Conservation (phyloP, 2,113 vertebrate species). For the Malurus cyaneus region DNA sequence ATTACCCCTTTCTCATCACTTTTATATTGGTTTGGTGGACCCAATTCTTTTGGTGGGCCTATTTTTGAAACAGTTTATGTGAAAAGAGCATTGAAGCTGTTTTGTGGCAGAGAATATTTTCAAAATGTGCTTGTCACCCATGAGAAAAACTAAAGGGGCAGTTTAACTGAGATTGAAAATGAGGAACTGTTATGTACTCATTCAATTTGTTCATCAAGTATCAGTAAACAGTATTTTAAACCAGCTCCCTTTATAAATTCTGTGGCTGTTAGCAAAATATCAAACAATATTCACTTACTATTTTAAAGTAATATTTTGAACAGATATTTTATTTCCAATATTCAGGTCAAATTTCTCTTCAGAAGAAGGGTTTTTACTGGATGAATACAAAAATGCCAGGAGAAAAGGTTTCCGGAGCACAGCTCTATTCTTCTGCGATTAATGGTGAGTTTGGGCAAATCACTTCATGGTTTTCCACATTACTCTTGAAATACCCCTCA, state of each 20-base stretch:
- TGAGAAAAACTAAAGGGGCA: not conserved
- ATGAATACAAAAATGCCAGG: conserved; percentile 28
- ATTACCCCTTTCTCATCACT: not conserved
- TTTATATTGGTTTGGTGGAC: not conserved
- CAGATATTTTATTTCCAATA: not conserved
- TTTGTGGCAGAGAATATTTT: not conserved
- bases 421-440: conserved; percentile 32
- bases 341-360: conserved; percentile 59
- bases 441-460: conserved; percentile 52
- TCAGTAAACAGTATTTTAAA: not conserved
- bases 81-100: not conserved
- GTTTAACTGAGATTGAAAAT: not conserved
- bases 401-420: conserved; percentile 15
- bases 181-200: not conserved
- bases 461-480: not conserved
- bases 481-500: not conserved
- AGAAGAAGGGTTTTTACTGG: conserved; percentile 4
- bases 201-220: not conserved
- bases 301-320: not conserved
- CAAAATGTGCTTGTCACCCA: not conserved
- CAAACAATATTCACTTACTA: not conserved
- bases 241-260: not conserved
- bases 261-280: not conserved
- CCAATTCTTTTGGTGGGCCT: not conserved
- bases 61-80: not conserved